Conservation (phyloP, 2,888 invertebrate species). For the Griposia aprilina region DNA sequence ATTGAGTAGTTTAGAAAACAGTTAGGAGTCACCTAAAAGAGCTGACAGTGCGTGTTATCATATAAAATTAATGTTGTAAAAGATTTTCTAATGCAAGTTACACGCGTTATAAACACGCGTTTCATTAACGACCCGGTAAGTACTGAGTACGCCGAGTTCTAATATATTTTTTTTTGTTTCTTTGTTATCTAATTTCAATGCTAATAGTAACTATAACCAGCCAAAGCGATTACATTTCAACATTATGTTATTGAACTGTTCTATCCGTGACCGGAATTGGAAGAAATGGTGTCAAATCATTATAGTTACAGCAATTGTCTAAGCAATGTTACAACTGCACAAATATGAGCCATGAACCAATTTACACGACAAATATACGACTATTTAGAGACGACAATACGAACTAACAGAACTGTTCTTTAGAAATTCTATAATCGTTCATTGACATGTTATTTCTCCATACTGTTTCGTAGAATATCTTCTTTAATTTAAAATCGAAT, state of each 20-base stretch:
- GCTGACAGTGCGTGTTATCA: no score
- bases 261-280: slow-evolving; percentile 80
- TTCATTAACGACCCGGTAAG: no score
- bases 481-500: neutral
- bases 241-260: slow-evolving; percentile 71
- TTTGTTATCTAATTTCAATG: neutral
- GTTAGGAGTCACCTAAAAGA: no score
- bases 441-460: slow-evolving; percentile 38
- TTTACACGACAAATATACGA: slow-evolving; percentile 80
- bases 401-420: slow-evolving; percentile 54
- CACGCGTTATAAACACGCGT: no score
- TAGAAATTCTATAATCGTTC: slow-evolving; percentile 41
- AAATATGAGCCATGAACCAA: slow-evolving; percentile 85
- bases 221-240: slow-evolving; percentile 60
- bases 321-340: slow-evolving; percentile 80
- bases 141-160: no score
- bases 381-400: slow-evolving; percentile 73
- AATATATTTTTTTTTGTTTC: neutral
- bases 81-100: no score
- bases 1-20: no score
- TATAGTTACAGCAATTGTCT: slow-evolving; percentile 80
- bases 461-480: neutral
- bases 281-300: slow-evolving; percentile 81
- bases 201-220: slow-evolving; percentile 34
- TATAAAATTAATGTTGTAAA: no score